Evolutionary conservation across 2,113 vertebrate species (phyloP), one percentile per base, ranked within the genome.

Genomic region (Mirza zaza): DNA sequence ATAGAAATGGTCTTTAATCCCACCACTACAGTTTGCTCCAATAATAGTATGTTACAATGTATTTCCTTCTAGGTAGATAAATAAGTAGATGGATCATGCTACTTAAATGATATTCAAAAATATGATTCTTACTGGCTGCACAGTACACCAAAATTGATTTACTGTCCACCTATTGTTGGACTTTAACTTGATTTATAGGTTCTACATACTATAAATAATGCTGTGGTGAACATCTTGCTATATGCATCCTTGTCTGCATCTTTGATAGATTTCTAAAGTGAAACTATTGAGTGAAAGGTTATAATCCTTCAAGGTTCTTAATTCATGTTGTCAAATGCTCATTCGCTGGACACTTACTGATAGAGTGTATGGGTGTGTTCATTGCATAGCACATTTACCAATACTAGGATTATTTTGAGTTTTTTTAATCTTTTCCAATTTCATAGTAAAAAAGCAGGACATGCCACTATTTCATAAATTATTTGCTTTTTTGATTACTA

Each of bases 271-370:
- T 95, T 97, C 90, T 90, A 23, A 96, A 89, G 79, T 80, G 94
- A 95, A 96, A 97, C 95, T 89, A 96, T 81, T 93, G 96, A 91
- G 83, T 96, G 95, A 87, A 92, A 97, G 73, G 96, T 76, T 93
- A 95, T 77, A 89, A 87, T 97, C 75, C 93, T 95, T 96, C 96
- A 95, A 93, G 91, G 57, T 84, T 87, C 83, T 92, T 97, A 97
- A 95, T 95, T 97, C 93, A 95, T 36, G 70, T 55, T 95, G 95
- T 71, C 90, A 75, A 2, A 59, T 36, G 61, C 9, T 95, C 81
- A 11, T 7, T 95, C 81, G 8, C 25, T 57, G 34, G 87, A 67
- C 82, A 76, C 42, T 84, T 84, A 55, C 83, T 87, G 95, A 95
- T 57, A 5, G 2, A 90, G 81, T 39, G 3, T 70, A 10, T 4